Evolutionary conservation across 2,888 invertebrate genomes (phyloP).

Genomic region (Lapara coniferarum): DNA sequence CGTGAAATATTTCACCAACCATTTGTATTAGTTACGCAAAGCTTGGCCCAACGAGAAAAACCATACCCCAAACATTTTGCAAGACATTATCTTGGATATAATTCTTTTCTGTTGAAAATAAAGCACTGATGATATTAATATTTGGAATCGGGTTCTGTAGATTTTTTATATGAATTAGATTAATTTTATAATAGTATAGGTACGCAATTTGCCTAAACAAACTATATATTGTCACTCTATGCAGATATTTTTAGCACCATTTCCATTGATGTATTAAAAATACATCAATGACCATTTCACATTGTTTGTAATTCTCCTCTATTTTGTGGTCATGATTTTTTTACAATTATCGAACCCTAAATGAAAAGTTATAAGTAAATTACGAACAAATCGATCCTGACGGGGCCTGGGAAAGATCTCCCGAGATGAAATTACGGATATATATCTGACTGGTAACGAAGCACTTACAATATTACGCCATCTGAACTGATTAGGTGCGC

Average conservation of each 20-base stretch:
- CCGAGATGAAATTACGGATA: slow-evolving; percentile 44
- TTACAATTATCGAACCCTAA: slow-evolving; percentile 9
- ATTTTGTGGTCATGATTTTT: neutral
- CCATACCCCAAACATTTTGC: slow-evolving; percentile 3
- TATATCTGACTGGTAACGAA: slow-evolving; percentile 38
- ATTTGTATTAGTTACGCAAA: neutral
- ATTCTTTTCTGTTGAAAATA: neutral
- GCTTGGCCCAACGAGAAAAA: neutral
- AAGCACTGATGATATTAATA: neutral
- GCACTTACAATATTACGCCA: slow-evolving; percentile 54
- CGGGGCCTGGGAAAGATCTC: slow-evolving; percentile 41
- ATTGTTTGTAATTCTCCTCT: too few relatives aligned
- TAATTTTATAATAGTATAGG: neutral
- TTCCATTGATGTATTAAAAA: too few relatives aligned
- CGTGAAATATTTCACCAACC: neutral
- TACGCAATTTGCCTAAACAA: neutral
- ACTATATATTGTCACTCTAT: too few relatives aligned
- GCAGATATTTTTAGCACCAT: too few relatives aligned
- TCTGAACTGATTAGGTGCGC: slow-evolving; percentile 40
- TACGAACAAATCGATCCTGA: slow-evolving; percentile 45
- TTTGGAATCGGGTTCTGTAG: neutral
- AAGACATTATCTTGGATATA: neutral
- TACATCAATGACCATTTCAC: too few relatives aligned
- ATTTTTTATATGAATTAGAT: neutral
- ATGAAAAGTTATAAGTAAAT: slow-evolving; percentile 31